Percentiles rank a stretch among this genome's conserved stretches.
phyloP scores from a whole-genome alignment of 2,113 vertebrate genomes.

The Nibea albiflora region DNA sequence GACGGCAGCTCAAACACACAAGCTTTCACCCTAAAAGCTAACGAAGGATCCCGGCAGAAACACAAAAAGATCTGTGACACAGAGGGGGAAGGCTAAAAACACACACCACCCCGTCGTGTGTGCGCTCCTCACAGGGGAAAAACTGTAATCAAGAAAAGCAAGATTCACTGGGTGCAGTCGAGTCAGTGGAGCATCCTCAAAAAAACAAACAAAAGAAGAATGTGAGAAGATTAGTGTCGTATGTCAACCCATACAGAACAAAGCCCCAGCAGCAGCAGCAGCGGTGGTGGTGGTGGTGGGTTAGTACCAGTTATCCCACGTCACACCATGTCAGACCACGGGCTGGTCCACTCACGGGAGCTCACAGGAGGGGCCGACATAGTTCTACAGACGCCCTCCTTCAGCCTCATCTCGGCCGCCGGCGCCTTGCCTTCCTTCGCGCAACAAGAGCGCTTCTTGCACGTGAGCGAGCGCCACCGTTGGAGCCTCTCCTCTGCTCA shows the following conservation, averaged over 20 bases:
- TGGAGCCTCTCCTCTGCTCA: slow-evolving; percentile 50
- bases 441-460: slow-evolving; percentile 48
- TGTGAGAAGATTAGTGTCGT: slow-evolving; percentile 59
- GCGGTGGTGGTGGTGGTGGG: background rate
- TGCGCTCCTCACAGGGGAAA: slow-evolving; percentile 32
- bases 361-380: slow-evolving; percentile 45
- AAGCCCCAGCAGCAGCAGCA: slow-evolving; percentile 42
- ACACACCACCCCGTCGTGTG: slow-evolving; percentile 12
- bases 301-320: slow-evolving; percentile 73
- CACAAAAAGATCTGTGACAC: slow-evolving; percentile 31
- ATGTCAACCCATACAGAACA: slow-evolving; percentile 38
- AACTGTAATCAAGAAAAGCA: slow-evolving; percentile 66
- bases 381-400: slow-evolving; percentile 55
- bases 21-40: slow-evolving; percentile 44
- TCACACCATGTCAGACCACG: slow-evolving; percentile 59
- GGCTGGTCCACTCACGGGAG: slow-evolving; percentile 78
- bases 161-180: slow-evolving; percentile 25
- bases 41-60: slow-evolving; percentile 38
- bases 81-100: slow-evolving; percentile 3
- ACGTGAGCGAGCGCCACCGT: slow-evolving; percentile 28
- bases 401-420: slow-evolving; percentile 32
- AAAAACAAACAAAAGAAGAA: slow-evolving; percentile 22
- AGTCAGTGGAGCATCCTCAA: slow-evolving; percentile 38
- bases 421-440: slow-evolving; percentile 8
- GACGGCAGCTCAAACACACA: slow-evolving; percentile 36